phyloP scores from a whole-genome alignment of 1,140 invertebrate genomes.

The Daktulosphaira vitifoliae region DNA sequence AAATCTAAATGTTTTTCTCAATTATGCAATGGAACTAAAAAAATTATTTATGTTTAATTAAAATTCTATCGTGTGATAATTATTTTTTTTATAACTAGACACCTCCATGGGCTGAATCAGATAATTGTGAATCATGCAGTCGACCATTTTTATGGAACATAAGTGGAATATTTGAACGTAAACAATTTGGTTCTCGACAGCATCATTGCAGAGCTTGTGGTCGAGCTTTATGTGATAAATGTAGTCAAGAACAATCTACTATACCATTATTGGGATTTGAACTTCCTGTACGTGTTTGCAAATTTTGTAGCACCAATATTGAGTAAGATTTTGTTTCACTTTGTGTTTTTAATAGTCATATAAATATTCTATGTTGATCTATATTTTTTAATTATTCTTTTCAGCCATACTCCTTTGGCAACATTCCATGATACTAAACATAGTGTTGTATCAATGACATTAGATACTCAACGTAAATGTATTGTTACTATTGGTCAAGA shows the following conservation, averaged over 20 bases:
- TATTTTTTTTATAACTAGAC: no score
- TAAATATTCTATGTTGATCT: background rate
- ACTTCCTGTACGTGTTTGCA: slow-evolving; percentile 92
- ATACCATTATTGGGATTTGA: slow-evolving; percentile 97
- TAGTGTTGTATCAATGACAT: slow-evolving; percentile 73
- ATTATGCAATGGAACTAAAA: no score
- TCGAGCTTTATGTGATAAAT: slow-evolving; percentile 83
- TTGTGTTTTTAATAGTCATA: background rate
- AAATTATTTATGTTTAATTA: no score
- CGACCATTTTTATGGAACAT: slow-evolving; percentile 98
- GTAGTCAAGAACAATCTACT: slow-evolving; percentile 75
- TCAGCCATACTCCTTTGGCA: slow-evolving; percentile 65
- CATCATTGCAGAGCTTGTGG: slow-evolving; percentile 87
- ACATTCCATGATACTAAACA: slow-evolving; percentile 94
- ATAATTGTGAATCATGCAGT: slow-evolving; percentile 85
- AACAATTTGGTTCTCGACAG: slow-evolving; percentile 81
- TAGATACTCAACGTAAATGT: slow-evolving; percentile 76
- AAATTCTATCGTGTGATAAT: no score
- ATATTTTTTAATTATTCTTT: slow-evolving; percentile 42
- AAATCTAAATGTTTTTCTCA: no score
- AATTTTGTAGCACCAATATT: slow-evolving; percentile 67
- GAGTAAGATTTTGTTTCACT: slow-evolving; percentile 8
- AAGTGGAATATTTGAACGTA: slow-evolving; percentile 93
- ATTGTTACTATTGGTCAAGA: slow-evolving; percentile 90
- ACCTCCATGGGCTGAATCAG: slow-evolving; percentile 86